These are phyloP conservation scores for Coendou prehensilis DNA, from an alignment of 2,797 vertebrate genomes.

Conservation along the genomic window DNA sequence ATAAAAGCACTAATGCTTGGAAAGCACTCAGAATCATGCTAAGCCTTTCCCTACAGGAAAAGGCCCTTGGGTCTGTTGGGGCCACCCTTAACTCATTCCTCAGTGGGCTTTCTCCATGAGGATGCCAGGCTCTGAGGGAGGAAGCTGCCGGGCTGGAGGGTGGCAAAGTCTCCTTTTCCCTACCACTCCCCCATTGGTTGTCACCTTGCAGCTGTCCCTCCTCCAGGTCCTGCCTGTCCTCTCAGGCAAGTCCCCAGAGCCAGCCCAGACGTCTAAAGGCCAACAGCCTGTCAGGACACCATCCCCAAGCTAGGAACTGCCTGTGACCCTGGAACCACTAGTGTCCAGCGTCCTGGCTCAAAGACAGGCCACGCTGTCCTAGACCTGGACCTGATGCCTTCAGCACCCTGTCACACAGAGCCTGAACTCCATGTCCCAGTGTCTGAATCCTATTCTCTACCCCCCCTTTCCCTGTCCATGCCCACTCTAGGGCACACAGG, in stretches of 20 bases:
- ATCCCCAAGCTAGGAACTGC: background rate
- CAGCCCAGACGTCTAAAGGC: background rate
- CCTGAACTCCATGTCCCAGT: background rate
- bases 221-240: background rate
- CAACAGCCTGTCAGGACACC: background rate
- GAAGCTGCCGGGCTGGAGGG: background rate
- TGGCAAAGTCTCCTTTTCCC: background rate
- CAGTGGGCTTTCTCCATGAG: background rate
- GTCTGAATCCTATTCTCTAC: too few species aligned
- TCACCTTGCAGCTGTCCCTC: background rate
- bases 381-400: background rate
- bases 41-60: background rate
- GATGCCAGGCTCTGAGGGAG: background rate
- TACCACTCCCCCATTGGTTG: too few species aligned
- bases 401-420: accelerated
- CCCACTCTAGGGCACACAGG: background rate
- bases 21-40: background rate
- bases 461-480: accelerated
- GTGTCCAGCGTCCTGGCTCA: background rate
- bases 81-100: background rate
- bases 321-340: background rate
- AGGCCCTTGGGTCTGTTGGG: background rate
- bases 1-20: background rate
- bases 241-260: background rate
- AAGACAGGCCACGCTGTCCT: background rate